These are phyloP conservation scores for Chymomyza fuscimana DNA, from an alignment of 2,888 invertebrate species.

Conservation along the genomic window DNA sequence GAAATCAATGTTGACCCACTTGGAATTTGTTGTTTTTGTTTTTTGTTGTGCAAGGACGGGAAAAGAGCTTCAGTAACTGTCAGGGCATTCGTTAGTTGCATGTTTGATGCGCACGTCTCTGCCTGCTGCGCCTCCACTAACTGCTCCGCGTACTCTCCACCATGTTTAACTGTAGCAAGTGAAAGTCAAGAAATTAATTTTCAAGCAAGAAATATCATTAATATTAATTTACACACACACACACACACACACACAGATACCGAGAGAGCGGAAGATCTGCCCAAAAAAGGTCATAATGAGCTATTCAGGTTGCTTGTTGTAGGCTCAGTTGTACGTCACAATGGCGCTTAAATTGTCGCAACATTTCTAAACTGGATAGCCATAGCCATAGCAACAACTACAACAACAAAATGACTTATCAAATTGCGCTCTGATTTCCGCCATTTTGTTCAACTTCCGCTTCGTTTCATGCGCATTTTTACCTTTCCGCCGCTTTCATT, in stretches of 20 bases:
- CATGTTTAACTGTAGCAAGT: constrained; percentile 27
- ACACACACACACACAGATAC: constrained; percentile 62
- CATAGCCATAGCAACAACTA: not conserved
- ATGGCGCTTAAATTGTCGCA: constrained; percentile 8
- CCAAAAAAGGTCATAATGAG: constrained; percentile 43
- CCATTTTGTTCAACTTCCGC: constrained; percentile 46
- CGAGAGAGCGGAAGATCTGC: constrained; percentile 14
- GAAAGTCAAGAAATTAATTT: constrained; percentile 71
- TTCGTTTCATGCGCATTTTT: constrained; percentile 10
- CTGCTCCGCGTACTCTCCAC: too few species aligned
- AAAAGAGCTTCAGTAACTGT: not conserved
- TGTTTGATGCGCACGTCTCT: constrained; percentile 21
- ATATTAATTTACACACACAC: constrained; percentile 68
- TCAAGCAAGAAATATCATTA: constrained; percentile 59
- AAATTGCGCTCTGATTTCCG: constrained; percentile 60
- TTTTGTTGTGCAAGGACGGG: constrained; percentile 38
- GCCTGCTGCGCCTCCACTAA: too few species aligned
- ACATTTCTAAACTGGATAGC: not conserved
- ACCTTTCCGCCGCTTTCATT: constrained; percentile 16
- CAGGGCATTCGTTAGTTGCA: constrained; percentile 22
- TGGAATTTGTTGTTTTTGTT: constrained; percentile 31
- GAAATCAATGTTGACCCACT: constrained; percentile 72
- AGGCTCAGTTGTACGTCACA: not conserved
- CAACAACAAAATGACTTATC: constrained; percentile 12
- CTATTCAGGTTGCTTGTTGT: not conserved